Evolutionary conservation across 2,888 invertebrate genomes (phyloP), one percentile per base, ranked within the genome.

Genomic region (Oxyteleia sp.): DNA sequence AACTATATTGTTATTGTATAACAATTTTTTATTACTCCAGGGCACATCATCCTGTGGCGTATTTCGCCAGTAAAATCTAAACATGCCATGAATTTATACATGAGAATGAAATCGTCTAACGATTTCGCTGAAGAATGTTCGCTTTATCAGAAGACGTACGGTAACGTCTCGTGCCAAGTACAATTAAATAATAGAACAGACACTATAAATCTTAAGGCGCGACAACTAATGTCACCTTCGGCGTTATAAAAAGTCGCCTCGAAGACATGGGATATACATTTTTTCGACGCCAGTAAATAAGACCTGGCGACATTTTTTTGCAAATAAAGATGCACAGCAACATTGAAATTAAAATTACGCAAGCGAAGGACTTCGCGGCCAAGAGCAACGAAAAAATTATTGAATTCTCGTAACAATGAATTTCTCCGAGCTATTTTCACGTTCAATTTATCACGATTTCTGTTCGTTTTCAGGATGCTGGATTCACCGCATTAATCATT

Each of bases 401-500:
- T 35, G 10, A 35, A 35, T 35, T 35, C 35, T 35, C 5, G 8
- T 10, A 10, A 35, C 35, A 35, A 35, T 35, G 35, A 35, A 35
- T 35, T 35, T 35, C 35, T 4, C 35, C 35, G 35, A 35, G 11
- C 4, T 10, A 10, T 35, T 35, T 35, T 35, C 35, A 2, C 7
- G 10, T 10, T 2, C 35, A 35, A 41, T 41, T 41, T 15, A 15
- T 41, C 15, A 2, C 4, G 15, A 2, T 41, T 41, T 41, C 41
- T 15, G 4, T 35, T 35, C 26, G 26, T 26, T 35, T 10, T 35
- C 35, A 35, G 10, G 35, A 35, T 10, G 35, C 11, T 35, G 8
- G 35, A 35, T 35, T 35, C 35, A 10, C 11, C 11, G 35, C 11
- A 35, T 10, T 5, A 35, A 35, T 72, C 15, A 74, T 43, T 53